Conservation (phyloP, 2,888 invertebrate species). For the Pterobdella sp. region DNA sequence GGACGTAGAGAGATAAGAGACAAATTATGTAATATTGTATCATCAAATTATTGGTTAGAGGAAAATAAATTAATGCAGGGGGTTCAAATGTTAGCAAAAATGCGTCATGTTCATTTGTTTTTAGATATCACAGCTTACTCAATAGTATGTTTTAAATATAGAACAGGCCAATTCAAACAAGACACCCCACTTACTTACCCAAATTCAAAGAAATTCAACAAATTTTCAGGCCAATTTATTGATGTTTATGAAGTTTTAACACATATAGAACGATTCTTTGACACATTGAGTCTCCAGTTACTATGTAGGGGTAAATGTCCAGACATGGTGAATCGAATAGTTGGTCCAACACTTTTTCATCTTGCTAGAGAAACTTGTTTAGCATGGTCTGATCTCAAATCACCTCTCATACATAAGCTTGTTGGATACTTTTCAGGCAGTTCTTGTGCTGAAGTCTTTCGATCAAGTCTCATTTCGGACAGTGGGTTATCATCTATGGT, state of each 20-base stretch:
- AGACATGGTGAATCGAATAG: constrained; percentile 28
- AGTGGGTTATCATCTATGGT: constrained; percentile 35
- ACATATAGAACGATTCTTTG: constrained; percentile 36
- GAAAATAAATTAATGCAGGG: constrained; percentile 33
- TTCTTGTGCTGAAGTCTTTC: constrained; percentile 33
- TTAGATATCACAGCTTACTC: constrained; percentile 35
- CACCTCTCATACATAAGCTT: constrained; percentile 32
- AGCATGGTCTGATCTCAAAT: constrained; percentile 36
- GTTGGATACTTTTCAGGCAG: constrained; percentile 36
- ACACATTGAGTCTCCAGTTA: constrained; percentile 35
- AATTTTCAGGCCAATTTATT: constrained; percentile 7
- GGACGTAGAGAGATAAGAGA: constrained; percentile 34
- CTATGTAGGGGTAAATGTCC: constrained; percentile 35
- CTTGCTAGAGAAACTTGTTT: constrained; percentile 33
- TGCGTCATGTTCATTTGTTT: constrained; percentile 34
- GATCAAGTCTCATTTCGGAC: constrained; percentile 32
- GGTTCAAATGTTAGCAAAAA: constrained; percentile 31
- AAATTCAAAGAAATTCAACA: constrained; percentile 2
- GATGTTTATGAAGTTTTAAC: constrained; percentile 27
- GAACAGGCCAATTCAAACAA: constrained; percentile 29
- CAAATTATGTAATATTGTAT: constrained; percentile 34
- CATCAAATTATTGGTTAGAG: constrained; percentile 34
- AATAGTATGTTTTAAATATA: constrained; percentile 34
- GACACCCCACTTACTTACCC: constrained; percentile 9
- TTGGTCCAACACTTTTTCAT: constrained; percentile 32